Evolutionary conservation across 2,888 invertebrate species (phyloP), one percentile per base, ranked within the genome.

Genomic region (Timema cristinae): DNA sequence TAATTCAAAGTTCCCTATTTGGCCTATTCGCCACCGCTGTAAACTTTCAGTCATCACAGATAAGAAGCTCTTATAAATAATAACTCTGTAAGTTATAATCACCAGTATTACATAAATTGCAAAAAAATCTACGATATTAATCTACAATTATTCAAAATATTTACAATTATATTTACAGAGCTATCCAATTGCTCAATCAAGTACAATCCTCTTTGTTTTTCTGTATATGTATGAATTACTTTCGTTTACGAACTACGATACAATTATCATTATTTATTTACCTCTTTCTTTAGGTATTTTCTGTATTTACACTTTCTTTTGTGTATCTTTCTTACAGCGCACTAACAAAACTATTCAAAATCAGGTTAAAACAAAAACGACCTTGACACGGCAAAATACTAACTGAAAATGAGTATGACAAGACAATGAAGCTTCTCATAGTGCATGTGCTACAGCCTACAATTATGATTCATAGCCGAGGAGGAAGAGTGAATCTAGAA

Each of bases 201-300:
- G 51, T n/a, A 54, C 47, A 8, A 13, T 16, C 47, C 32, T n/a
- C 51, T 68, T 54, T 9, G 47, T 68, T 51, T 52, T 69, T 69
- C 49, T 69, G 4, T 47, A 32, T 61, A 63, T 32, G 48, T 32
- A 63, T 9, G 10, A n/a, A 16, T 63, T 63, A 63, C 16, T 15
- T 32, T 47, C 47, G 47, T 47, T 47, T 11, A 63, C n/a, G n/a
- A n/a, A n/a, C n/a, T n/a, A n/a, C 63, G 47, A 63, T 63, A 0
- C 63, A 63, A 5, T 63, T 63, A 11, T 63, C 63, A 63, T 2
- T 8, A n/a, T 63, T 32, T 63, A 5, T 47, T 47, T 63, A 5
- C 48, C 63, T 63, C 63, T 47, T 63, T 7, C 47, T 63, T 63
- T 32, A 15, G 2, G 63, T 32, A 7, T 32, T 32, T 32, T 32